Evolutionary conservation across 2,888 invertebrate species (phyloP).

Genomic region (Aphodius granarius): DNA sequence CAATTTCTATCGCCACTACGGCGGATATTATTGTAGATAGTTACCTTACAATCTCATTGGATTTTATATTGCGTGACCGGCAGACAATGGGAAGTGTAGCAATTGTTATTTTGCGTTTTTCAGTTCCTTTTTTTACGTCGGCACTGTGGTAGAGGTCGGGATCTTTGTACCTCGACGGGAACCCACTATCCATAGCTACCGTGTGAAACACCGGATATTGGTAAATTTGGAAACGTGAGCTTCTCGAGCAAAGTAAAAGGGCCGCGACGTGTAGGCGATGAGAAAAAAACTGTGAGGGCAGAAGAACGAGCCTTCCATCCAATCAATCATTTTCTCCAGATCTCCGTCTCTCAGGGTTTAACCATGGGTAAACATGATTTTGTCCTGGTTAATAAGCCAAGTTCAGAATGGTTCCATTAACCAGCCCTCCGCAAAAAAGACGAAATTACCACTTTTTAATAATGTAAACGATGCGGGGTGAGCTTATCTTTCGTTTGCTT

Average conservation of each 20-base stretch:
- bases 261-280: slow-evolving; percentile 10
- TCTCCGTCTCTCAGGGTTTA: slow-evolving; percentile 25
- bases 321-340: slow-evolving; percentile 42
- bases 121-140: background rate
- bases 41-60: background rate
- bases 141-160: slow-evolving; percentile 13
- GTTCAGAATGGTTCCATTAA: background rate
- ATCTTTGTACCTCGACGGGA: slow-evolving; percentile 18
- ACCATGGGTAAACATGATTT: too few species aligned
- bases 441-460: background rate
- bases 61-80: slow-evolving; percentile 19
- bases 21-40: background rate
- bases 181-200: slow-evolving; percentile 4
- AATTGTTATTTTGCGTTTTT: slow-evolving; percentile 12
- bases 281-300: slow-evolving; percentile 12
- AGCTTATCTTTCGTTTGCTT: background rate
- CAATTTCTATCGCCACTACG: background rate
- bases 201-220: slow-evolving; percentile 36
- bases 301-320: slow-evolving; percentile 14
- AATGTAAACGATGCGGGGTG: background rate
- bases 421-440: background rate
- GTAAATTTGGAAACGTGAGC: slow-evolving; percentile 38
- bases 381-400: slow-evolving; percentile 23
- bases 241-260: slow-evolving; percentile 18
- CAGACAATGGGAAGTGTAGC: slow-evolving; percentile 11